These are phyloP conservation scores for Coluber constrictor DNA, from an alignment of 2,797 vertebrate genomes.

Conservation along the genomic window DNA sequence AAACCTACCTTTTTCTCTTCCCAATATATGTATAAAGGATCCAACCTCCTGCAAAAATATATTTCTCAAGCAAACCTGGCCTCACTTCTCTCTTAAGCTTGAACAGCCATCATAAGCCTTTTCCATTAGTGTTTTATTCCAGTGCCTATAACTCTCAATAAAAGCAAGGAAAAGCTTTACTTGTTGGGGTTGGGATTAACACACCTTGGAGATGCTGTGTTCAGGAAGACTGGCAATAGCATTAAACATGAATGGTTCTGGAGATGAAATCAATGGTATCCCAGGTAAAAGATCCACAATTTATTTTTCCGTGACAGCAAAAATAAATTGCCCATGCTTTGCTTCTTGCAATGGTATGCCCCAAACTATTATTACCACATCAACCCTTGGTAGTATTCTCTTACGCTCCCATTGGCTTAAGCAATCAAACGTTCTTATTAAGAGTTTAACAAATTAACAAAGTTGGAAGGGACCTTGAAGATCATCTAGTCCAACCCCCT, in stretches of 20 bases:
- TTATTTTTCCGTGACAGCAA: neutral
- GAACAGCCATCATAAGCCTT: neutral
- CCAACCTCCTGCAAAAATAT: neutral
- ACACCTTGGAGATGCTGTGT: neutral
- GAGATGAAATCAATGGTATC: neutral
- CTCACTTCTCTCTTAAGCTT: neutral
- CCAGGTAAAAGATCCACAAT: neutral
- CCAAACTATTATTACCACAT: neutral
- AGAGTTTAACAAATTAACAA: neutral
- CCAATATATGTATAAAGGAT: neutral
- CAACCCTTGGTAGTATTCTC: neutral
- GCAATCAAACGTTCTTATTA: neutral
- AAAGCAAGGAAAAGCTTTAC: neutral
- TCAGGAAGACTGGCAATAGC: too few relatives aligned
- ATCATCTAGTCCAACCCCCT: too few relatives aligned
- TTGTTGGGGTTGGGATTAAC: neutral
- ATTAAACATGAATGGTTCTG: neutral
- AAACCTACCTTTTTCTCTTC: neutral
- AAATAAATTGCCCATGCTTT: neutral
- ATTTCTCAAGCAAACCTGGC: neutral
- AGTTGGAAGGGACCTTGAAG: too few relatives aligned
- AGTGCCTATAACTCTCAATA: neutral
- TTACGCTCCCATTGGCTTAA: neutral
- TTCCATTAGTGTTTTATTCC: neutral
- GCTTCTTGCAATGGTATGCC: neutral